Base-by-base conservation (phyloP, 2,113 vertebrate genomes). In the Dermatemys mawii region DNA sequence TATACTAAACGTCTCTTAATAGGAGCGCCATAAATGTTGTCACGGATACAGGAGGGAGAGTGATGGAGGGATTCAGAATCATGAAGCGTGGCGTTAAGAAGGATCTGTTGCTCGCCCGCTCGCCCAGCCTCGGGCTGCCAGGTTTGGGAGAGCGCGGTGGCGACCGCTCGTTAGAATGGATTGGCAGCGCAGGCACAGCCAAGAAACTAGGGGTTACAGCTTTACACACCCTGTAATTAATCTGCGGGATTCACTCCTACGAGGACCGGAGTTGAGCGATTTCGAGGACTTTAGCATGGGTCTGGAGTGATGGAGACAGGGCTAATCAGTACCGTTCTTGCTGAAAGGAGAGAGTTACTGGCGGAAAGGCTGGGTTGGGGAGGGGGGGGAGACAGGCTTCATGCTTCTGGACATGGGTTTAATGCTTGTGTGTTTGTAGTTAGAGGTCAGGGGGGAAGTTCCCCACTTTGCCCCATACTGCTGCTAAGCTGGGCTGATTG, bases 11-110 rank as follows among this genome's bases (percentile, higher is more conserved):
- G 93, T 84, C 14, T 93, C 93, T 81, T 95, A 91, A 85, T 76
- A 7, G 90, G 60, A 75, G 80, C 7, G 29, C 73, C 10, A 19
- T 87, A 54, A 90, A 82, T 11, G 63, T 84, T 81, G 86, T 94
- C 91, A 90, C 57, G 90, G 96, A 92, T 89, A 89, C 87, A 84
- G 83, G 67, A 75, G 51, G 29, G 81, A 93, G 93, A 96, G 90
- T 4, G 86, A 94, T 80, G 95, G 63, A 3, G 19, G 49, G 19
- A 1, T 35, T 32, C 3, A 1, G 88, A 87, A 84, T 90, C 92
- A 95, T 78, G 95, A 96, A 73, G 88, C 54, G n/a, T 91, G 91
- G 88, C 35, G 94, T 93, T 89, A 93, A 76, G 95, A 87, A 16
- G 75, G 51, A 89, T 80, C 75, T 27, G 0, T 51, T 81, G 84